Evolutionary conservation across 2,888 invertebrate genomes (phyloP).

Genomic region (Pediacus dermestoides): DNA sequence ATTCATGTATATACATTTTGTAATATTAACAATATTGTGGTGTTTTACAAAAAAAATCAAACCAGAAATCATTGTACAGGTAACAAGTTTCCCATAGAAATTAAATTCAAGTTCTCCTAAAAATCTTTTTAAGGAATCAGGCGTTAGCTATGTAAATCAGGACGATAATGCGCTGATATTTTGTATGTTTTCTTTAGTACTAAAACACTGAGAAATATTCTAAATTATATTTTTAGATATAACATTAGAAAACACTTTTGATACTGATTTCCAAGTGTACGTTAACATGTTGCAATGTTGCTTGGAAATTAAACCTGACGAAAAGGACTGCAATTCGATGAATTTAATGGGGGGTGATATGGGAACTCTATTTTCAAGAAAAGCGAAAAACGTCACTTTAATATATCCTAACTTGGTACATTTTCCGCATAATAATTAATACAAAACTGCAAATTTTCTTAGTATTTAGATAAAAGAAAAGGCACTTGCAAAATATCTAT

Average conservation of each 20-base stretch:
- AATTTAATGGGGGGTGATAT: constrained; percentile 45
- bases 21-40: too few species aligned
- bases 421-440: neutral
- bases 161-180: constrained; percentile 24
- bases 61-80: too few species aligned
- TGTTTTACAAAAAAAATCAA: too few species aligned
- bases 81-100: too few species aligned
- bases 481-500: constrained; percentile 33
- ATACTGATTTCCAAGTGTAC: constrained; percentile 4
- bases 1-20: too few species aligned
- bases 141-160: constrained; percentile 15
- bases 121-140: too few species aligned
- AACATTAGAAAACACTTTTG: constrained; percentile 12
- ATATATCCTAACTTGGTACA: constrained; percentile 46
- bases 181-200: constrained; percentile 15
- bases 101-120: too few species aligned
- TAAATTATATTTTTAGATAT: constrained; percentile 11
- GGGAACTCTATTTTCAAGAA: constrained; percentile 36
- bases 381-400: constrained; percentile 42
- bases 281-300: constrained; percentile 36
- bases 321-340: constrained; percentile 40
- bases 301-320: constrained; percentile 33
- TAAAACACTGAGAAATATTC: constrained; percentile 10
- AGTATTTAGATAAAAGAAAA: constrained; percentile 35
- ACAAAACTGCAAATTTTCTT: neutral